Conservation (phyloP, 2,888 invertebrate genomes). For the Endotricha flammealis region DNA sequence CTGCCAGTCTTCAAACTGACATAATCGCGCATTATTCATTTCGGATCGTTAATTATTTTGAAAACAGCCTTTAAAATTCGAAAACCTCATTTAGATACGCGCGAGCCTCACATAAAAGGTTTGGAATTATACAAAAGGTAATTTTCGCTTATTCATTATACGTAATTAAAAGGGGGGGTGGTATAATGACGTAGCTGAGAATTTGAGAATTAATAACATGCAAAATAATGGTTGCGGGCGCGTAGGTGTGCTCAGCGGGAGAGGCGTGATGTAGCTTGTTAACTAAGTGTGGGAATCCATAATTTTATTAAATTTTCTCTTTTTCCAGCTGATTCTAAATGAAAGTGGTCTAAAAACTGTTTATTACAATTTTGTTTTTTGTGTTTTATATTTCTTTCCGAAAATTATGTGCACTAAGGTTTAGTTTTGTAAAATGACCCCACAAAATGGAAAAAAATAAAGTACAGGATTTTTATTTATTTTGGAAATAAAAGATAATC, state of each 20-base stretch:
- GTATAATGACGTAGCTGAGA: conserved; percentile 51
- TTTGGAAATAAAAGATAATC: too few species aligned
- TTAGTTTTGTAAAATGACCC: too few species aligned
- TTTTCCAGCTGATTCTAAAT: too few species aligned
- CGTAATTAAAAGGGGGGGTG: conserved; percentile 61
- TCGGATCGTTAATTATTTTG: conserved; percentile 60
- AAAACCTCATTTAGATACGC: conserved; percentile 72
- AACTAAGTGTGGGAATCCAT: background rate
- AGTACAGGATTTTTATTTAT: too few species aligned
- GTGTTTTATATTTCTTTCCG: too few species aligned
- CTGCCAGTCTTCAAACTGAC: conserved; percentile 7
- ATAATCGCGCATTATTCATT: conserved; percentile 11
- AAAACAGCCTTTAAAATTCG: conserved; percentile 67
- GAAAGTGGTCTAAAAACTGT: too few species aligned
- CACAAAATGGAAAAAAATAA: too few species aligned
- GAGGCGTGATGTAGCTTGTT: background rate
- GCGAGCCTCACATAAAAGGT: conserved; percentile 57
- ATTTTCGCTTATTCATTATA: conserved; percentile 76
- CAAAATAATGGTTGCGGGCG: conserved; percentile 34
- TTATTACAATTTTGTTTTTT: too few species aligned
- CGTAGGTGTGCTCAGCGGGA: background rate
- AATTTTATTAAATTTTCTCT: background rate
- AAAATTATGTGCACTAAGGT: too few species aligned
- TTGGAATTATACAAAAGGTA: conserved; percentile 67
- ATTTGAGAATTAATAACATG: conserved; percentile 56